A percentile compares a stretch with the other conserved stretches of the same genome.
These are phyloP conservation scores for Leptestheria dahalacensis DNA, from an alignment of 1,140 invertebrate species.

Conservation along the genomic window DNA sequence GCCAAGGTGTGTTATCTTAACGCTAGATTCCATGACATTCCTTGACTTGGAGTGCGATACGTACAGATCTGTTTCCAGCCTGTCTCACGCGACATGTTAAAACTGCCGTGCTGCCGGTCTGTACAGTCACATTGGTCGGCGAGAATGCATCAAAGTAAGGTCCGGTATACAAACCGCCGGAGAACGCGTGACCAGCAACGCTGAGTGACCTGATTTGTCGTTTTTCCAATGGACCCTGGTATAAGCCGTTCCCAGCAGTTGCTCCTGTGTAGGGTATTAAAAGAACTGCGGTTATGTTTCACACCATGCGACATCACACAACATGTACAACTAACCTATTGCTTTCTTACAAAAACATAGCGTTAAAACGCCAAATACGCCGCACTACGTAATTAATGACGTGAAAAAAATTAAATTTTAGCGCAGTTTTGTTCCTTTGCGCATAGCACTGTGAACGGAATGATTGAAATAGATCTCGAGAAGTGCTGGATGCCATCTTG, in stretches of 20 bases:
- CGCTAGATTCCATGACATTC: background rate
- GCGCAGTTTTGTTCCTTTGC: too few relatives aligned
- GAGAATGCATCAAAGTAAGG: slow-evolving; percentile 54
- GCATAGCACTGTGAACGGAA: too few relatives aligned
- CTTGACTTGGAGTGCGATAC: slow-evolving; percentile 19
- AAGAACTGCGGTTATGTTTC: background rate
- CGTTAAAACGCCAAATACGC: too few relatives aligned
- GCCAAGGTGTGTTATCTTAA: too few relatives aligned
- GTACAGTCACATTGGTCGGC: slow-evolving; percentile 65
- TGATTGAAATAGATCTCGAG: too few relatives aligned
- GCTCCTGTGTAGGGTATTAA: background rate
- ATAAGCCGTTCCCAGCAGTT: background rate
- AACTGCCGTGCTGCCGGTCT: slow-evolving; percentile 70
- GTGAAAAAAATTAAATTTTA: too few relatives aligned
- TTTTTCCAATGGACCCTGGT: background rate
- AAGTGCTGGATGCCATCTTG: too few relatives aligned
- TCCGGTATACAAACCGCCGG: slow-evolving; percentile 46
- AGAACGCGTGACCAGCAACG: background rate
- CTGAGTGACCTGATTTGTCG: background rate
- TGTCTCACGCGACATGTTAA: slow-evolving; percentile 72
- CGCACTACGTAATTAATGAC: too few relatives aligned
- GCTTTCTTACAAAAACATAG: too few relatives aligned
- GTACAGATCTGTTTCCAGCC: slow-evolving; percentile 71
- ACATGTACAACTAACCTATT: too few relatives aligned
- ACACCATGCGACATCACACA: too few relatives aligned